phyloP scores from a whole-genome alignment of 2,888 invertebrate species.

The Xylophagus ater region DNA sequence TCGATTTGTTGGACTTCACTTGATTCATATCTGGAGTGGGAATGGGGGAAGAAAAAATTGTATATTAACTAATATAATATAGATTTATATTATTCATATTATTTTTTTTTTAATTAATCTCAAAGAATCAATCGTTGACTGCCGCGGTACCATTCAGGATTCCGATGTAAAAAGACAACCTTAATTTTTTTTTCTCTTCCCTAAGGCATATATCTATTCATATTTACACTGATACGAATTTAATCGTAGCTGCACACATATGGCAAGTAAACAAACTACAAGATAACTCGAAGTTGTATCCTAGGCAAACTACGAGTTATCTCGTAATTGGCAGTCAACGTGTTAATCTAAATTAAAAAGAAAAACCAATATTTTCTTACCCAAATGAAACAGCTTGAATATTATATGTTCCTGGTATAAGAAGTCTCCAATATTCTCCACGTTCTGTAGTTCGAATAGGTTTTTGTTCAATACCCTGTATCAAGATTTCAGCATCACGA shows the following conservation, averaged over 20 bases:
- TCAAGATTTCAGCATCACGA: slow-evolving; percentile 59
- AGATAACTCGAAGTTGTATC: too few relatives aligned
- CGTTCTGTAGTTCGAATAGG: slow-evolving; percentile 62
- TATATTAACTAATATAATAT: too few relatives aligned
- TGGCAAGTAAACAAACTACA: too few relatives aligned
- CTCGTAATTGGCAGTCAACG: too few relatives aligned
- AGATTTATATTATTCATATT: too few relatives aligned
- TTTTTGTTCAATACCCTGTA: slow-evolving; percentile 67
- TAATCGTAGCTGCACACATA: too few relatives aligned
- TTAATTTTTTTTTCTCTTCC: background rate
- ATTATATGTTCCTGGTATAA: slow-evolving; percentile 77
- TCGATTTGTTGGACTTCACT: slow-evolving; percentile 35
- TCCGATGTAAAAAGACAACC: background rate
- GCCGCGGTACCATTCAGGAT: too few relatives aligned
- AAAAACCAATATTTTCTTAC: slow-evolving; percentile 42
- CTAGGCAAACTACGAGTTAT: too few relatives aligned
- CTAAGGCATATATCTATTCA: too few relatives aligned
- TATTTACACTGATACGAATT: too few relatives aligned
- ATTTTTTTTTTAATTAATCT: background rate
- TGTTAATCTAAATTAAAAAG: slow-evolving; percentile 12
- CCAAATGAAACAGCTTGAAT: slow-evolving; percentile 62
- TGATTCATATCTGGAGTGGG: slow-evolving; percentile 45
- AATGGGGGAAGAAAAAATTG: too few relatives aligned
- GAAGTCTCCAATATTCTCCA: slow-evolving; percentile 91
- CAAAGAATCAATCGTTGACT: slow-evolving; percentile 3